Evolutionary conservation across 2,888 invertebrate species (phyloP).

Genomic region (Drosophila merina): DNA sequence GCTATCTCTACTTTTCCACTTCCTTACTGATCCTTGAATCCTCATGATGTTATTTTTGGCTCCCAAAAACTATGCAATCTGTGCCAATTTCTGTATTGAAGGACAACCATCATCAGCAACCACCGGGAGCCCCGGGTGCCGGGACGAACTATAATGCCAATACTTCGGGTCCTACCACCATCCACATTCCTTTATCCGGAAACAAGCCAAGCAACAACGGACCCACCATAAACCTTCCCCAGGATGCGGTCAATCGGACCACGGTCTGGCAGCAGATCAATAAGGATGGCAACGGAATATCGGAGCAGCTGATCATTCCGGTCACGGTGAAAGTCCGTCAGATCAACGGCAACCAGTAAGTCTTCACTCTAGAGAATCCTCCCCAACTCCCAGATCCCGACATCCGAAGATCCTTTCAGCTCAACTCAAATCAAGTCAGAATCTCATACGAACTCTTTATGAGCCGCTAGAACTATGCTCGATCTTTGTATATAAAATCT

Average conservation of each 20-base stretch:
- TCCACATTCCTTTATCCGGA: slow-evolving; percentile 88
- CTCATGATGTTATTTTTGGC: slow-evolving; percentile 26
- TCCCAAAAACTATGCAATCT: slow-evolving; percentile 24
- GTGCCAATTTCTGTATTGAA: slow-evolving; percentile 71
- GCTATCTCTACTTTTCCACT: slow-evolving; percentile 24
- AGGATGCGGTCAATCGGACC: slow-evolving; percentile 94
- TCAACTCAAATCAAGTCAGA: slow-evolving; percentile 1
- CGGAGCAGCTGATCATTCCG: slow-evolving; percentile 81
- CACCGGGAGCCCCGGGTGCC: slow-evolving; percentile 81
- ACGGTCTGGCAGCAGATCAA: slow-evolving; percentile 97
- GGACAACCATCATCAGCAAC: slow-evolving; percentile 80
- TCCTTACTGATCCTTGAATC: slow-evolving; percentile 14
- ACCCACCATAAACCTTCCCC: slow-evolving; percentile 90
- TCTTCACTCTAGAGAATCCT: slow-evolving; percentile 42
- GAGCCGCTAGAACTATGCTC: slow-evolving; percentile 13
- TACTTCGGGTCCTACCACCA: slow-evolving; percentile 72
- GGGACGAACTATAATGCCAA: slow-evolving; percentile 80
- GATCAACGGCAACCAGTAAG: slow-evolving; percentile 83
- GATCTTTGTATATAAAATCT: slow-evolving; percentile 25
- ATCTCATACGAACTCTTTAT: slow-evolving; percentile 17
- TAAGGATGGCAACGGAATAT: slow-evolving; percentile 85
- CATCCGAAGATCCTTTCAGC: background rate
- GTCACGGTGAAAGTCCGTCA: slow-evolving; percentile 82
- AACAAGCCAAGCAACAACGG: slow-evolving; percentile 86
- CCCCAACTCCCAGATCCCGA: background rate